Percentiles rank a stretch among this genome's conserved stretches.
These are phyloP conservation scores for Catotricha subobsoleta DNA, from an alignment of 2,888 invertebrate genomes.

Conservation along the genomic window DNA sequence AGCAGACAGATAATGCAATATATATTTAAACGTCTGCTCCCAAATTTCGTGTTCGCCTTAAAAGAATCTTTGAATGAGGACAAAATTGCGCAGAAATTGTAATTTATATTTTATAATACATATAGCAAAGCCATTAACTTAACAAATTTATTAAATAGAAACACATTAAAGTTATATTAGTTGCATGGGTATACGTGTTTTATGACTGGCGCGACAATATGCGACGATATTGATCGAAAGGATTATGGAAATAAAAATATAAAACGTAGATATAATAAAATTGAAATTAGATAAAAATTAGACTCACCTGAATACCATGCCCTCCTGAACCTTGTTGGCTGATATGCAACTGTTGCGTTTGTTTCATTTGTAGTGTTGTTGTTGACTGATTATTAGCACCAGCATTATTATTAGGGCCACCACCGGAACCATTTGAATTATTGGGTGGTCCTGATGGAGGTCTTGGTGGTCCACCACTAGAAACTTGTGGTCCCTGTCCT, in stretches of 20 bases:
- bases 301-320: slow-evolving; percentile 61
- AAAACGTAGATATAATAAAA: slow-evolving; percentile 16
- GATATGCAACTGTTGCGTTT: slow-evolving; percentile 75
- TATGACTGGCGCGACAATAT: too few species aligned
- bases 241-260: slow-evolving; percentile 16
- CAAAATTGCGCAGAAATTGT: too few species aligned
- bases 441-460: slow-evolving; percentile 10
- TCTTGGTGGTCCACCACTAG: slow-evolving; percentile 13
- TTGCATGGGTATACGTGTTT: too few species aligned
- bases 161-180: too few species aligned
- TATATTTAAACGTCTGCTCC: too few species aligned
- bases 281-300: slow-evolving; percentile 2
- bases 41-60: too few species aligned
- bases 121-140: too few species aligned
- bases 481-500: slow-evolving; percentile 15
- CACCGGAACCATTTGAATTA: slow-evolving; percentile 11
- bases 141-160: background rate
- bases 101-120: too few species aligned
- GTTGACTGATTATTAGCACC: slow-evolving; percentile 15
- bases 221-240: too few species aligned
- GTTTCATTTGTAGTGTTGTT: slow-evolving; percentile 61
- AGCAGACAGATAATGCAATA: too few species aligned
- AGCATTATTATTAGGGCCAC: slow-evolving; percentile 12
- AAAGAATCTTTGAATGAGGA: too few species aligned
- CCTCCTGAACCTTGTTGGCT: slow-evolving; percentile 54